Conservation (phyloP, 1,140 invertebrate species). For the Rhyzopertha dominica region DNA sequence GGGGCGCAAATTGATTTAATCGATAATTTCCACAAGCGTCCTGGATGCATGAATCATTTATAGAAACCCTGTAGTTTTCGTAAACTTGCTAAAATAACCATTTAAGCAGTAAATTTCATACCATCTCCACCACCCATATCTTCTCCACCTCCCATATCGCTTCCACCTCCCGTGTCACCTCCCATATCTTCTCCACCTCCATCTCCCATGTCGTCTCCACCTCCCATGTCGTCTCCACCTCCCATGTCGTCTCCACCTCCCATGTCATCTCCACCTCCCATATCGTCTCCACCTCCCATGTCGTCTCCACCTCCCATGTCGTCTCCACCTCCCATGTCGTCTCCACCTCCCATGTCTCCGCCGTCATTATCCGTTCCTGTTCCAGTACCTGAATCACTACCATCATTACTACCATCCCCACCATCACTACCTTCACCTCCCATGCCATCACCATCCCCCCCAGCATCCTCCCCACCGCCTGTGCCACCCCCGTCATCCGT, state of each 20-base stretch:
- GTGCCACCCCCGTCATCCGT: constrained; percentile 3
- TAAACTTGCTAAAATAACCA: no score
- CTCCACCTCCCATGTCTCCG: constrained; percentile 11
- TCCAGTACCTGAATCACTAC: constrained; percentile 7
- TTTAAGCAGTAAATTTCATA: no score
- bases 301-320: constrained; percentile 11
- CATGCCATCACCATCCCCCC: constrained; percentile 9
- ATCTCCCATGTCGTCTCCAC: constrained; percentile 7
- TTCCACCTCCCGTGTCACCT: constrained; percentile 12
- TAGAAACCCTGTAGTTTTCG: no score
- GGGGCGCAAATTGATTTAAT: no score
- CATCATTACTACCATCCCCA: constrained; percentile 10
- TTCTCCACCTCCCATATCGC: constrained; percentile 8
- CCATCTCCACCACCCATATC: constrained; percentile 8
- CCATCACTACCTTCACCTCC: constrained; percentile 16
- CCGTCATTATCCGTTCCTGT: constrained; percentile 14
- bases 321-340: constrained; percentile 9
- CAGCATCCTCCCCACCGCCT: constrained; percentile 15
- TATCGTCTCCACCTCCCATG: constrained; percentile 8
- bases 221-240: constrained; percentile 11
- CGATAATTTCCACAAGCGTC: no score
- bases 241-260: constrained; percentile 12
- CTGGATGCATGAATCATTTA: no score
- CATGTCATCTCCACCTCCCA: constrained; percentile 7
- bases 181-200: constrained; percentile 10